Base-by-base conservation (phyloP, 2,888 invertebrate genomes). In the Marronus borbonicus region DNA sequence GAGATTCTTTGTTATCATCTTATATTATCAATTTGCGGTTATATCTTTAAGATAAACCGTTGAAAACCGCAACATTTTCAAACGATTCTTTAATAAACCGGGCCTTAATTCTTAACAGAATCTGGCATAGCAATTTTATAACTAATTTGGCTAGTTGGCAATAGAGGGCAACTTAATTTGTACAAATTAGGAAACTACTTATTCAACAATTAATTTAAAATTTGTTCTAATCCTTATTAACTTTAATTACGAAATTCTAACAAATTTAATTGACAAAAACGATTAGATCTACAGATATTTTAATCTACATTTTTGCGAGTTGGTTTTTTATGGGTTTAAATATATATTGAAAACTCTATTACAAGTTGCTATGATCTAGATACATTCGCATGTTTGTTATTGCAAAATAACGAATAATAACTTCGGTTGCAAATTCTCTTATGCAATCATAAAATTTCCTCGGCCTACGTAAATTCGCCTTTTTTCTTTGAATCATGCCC, bases 401-500 rank as follows among this genome's bases (percentile, higher is more conserved):
- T 74, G 58, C 72, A 74, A 74, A 74, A 74, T 60, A 60, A 68
- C 49, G 44, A 20, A 68, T 49, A 20, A 72, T 58, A 14, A 72
- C 58, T 58, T 52, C 20, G 36, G 1, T 70, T 72, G 58, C 44
- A 24, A 74, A 74, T 62, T 60, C 24, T 44, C 49, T 68, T 74
- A 44, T 31, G 72, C 24, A 74, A 74, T 14, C 1, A 49, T 20
- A 44, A 60, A 74, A 55, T 74, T 70, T 60, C 72, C 24, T 49
- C 60, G n/a, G 44, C 72, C 72, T 62, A 74, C 62, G 60, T 55
- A 20, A 74, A 68, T 24, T 5, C 5, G 44, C 3, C 55, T 55
- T 70, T 60, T 60, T 74, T 24, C 44, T 58, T 70, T 24, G 62
- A 74, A 44, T 60, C 72, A 44, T 44, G 72, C 72, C 60, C 44